Percentiles rank a stretch among this genome's conserved stretches.
phyloP scores from a whole-genome alignment of 2,797 vertebrate genomes.

The Acanthis flammea region DNA sequence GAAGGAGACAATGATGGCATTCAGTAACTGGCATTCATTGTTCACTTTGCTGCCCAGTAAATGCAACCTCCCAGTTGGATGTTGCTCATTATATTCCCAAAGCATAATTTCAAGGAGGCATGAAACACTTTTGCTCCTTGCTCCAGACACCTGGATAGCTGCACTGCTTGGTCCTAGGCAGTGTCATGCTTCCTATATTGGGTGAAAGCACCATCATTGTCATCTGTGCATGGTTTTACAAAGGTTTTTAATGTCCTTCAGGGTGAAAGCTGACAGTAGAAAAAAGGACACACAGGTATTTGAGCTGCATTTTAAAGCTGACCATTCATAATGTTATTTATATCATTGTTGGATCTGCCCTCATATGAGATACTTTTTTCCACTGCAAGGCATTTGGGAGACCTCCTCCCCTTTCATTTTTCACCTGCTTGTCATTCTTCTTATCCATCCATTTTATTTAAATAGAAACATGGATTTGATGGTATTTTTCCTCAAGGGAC shows the following conservation, averaged over 20 bases:
- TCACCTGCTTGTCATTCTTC: background rate
- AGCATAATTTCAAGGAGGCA: background rate
- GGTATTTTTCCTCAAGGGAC: fast-evolving
- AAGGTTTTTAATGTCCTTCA: background rate
- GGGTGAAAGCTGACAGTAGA: background rate
- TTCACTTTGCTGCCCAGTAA: background rate
- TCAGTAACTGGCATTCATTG: background rate
- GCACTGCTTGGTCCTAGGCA: background rate
- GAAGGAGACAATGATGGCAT: background rate
- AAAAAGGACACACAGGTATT: background rate
- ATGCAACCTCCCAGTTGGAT: background rate
- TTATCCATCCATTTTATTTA: background rate
- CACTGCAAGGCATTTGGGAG: background rate
- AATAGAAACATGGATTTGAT: background rate
- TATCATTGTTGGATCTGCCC: background rate
- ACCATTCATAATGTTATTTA: background rate
- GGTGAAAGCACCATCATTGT: fast-evolving
- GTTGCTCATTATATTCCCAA: background rate
- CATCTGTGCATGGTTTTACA: background rate
- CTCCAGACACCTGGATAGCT: background rate
- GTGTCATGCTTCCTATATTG: fast-evolving
- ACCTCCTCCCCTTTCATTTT: background rate
- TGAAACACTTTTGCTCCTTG: background rate
- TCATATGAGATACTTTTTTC: background rate
- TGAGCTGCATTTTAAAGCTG: background rate